Base-by-base conservation (phyloP, 2,113 vertebrate genomes). In the Nymphicus hollandicus region DNA sequence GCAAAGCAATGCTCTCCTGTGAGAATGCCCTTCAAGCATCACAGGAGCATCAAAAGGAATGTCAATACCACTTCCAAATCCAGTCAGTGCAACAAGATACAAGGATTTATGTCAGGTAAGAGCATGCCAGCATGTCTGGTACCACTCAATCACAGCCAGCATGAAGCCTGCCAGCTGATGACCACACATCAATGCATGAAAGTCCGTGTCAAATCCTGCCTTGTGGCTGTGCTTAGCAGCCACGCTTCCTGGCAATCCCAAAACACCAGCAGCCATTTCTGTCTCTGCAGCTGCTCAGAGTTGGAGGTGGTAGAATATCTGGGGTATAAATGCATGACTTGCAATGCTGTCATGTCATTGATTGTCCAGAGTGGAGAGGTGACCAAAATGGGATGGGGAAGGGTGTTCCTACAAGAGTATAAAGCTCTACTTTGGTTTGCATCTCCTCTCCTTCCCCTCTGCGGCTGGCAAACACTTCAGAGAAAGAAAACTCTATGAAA, bases 321-420 rank as follows among this genome's bases (percentile, higher is more conserved):
- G 1, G 12, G 35, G 53, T 3, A 14, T 1, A 28, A 49, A 25
- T 1, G 5, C 27, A 33, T 5, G 70, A 70, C 11, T 13, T 22
- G 43, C 47, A 85, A 22, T 23, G 50, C 47, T 58, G 31, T 66
- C 4, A 2, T 14, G 28, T 47, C 44, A 61, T 8, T 69, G 47
- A 22, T 3, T 82, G 43, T 13, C 22, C 50, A 52, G 76, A 68
- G 61, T 1, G 25, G 9, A 66, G 31, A 50, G 25, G 24, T 85
- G 85, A 74, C 13, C 44, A 46, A 71, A 76, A 61, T 7, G 73
- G 13, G 18, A 44, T 0, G 4, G 52, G 65, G 37, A 81, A 37
- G 46, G 70, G 20, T 41, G 37, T 28, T 88, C 10, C 37, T 27
- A n/a, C 13, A 33, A 18, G n/a, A 79, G 13, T 1, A 29, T 7